These are phyloP conservation scores for Rutpela maculata DNA, from an alignment of 2,888 invertebrate genomes.

Conservation along the genomic window DNA sequence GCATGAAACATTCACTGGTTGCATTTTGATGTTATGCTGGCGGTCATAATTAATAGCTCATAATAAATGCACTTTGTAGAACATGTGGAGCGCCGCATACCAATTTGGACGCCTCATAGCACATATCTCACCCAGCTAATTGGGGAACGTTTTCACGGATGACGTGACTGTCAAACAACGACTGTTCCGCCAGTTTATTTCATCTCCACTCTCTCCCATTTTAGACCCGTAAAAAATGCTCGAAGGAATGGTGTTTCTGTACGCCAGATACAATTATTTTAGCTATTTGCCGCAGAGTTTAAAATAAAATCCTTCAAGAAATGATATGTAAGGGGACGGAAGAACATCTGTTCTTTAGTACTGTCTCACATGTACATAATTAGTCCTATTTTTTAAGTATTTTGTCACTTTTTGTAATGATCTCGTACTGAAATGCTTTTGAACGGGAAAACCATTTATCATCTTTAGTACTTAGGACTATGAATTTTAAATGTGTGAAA, in stretches of 20 bases:
- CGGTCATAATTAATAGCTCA: slow-evolving; percentile 65
- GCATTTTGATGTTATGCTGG: slow-evolving; percentile 63
- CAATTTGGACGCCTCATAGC: slow-evolving; percentile 62
- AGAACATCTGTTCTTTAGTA: slow-evolving; percentile 60
- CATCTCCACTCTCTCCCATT: slow-evolving; percentile 59
- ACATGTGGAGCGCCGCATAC: slow-evolving; percentile 61
- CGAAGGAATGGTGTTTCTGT: slow-evolving; percentile 58
- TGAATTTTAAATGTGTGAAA: slow-evolving; percentile 2
- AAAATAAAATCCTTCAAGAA: slow-evolving; percentile 64
- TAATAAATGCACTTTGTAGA: slow-evolving; percentile 65
- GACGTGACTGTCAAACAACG: slow-evolving; percentile 71
- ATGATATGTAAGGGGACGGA: slow-evolving; percentile 62
- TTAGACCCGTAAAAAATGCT: slow-evolving; percentile 60
- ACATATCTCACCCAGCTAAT: slow-evolving; percentile 73
- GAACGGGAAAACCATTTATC: slow-evolving; percentile 51
- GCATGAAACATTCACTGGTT: slow-evolving; percentile 71
- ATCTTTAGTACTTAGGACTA: slow-evolving; percentile 23
- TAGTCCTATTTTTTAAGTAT: slow-evolving; percentile 63
- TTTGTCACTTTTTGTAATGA: slow-evolving; percentile 60
- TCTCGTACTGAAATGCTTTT: slow-evolving; percentile 49
- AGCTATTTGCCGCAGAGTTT: slow-evolving; percentile 64
- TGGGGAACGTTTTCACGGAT: slow-evolving; percentile 72
- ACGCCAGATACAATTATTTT: slow-evolving; percentile 68
- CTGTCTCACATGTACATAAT: slow-evolving; percentile 64
- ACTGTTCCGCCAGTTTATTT: slow-evolving; percentile 67